These are phyloP conservation scores for Limonius californicus DNA, from an alignment of 1,140 invertebrate species.

Conservation along the genomic window DNA sequence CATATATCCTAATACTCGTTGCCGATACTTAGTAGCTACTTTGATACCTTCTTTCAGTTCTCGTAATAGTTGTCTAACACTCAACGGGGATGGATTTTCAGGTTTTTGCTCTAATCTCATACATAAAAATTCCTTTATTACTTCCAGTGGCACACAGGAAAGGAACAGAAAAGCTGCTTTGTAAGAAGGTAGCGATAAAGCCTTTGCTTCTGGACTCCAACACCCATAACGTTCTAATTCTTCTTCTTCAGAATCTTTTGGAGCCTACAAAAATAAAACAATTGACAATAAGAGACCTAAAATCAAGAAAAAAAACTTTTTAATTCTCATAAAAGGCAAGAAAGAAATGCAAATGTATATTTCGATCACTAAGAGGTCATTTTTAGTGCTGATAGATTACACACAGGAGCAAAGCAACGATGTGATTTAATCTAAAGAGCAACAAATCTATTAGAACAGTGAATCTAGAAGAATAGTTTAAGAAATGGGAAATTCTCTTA, in stretches of 20 bases:
- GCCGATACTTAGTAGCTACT: slow-evolving; percentile 72
- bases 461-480: too few relatives aligned
- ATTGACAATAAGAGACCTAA: too few relatives aligned
- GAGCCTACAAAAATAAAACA: slow-evolving; percentile 17
- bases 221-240: slow-evolving; percentile 64
- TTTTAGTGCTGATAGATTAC: too few relatives aligned
- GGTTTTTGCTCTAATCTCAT: slow-evolving; percentile 81
- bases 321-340: too few relatives aligned
- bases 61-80: slow-evolving; percentile 80
- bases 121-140: slow-evolving; percentile 82
- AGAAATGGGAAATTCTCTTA: too few relatives aligned
- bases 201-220: slow-evolving; percentile 71
- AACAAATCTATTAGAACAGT: too few relatives aligned
- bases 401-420: too few relatives aligned
- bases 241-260: slow-evolving; percentile 42
- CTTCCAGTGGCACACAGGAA: slow-evolving; percentile 74
- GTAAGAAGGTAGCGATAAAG: slow-evolving; percentile 79
- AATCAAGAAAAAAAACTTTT: too few relatives aligned
- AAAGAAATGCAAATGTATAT: too few relatives aligned
- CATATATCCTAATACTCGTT: slow-evolving; percentile 69
- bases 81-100: slow-evolving; percentile 77
- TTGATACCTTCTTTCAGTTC: slow-evolving; percentile 82
- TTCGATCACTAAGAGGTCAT: too few relatives aligned
- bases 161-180: slow-evolving; percentile 80
- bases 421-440: too few relatives aligned